Evolutionary conservation across 2,113 vertebrate genomes (phyloP).

Genomic region (Dendrocopos noguchii): DNA sequence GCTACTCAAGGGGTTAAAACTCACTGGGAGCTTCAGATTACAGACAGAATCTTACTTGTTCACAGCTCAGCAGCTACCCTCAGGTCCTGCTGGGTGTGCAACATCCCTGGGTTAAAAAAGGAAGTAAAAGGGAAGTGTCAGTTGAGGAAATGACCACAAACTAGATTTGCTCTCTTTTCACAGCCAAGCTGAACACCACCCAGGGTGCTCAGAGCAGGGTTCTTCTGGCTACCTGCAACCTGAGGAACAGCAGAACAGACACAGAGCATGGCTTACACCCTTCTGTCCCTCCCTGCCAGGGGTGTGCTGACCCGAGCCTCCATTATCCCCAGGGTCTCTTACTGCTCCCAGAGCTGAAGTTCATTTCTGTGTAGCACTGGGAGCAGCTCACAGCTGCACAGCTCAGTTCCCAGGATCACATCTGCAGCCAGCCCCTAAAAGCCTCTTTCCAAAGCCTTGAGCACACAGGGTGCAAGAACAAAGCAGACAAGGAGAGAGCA

Average conservation of each 20-base stretch:
- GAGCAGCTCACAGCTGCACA: background rate
- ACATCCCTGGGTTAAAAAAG: background rate
- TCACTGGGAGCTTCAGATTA: background rate
- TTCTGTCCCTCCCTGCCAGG: conserved; percentile 35
- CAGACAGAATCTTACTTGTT: background rate
- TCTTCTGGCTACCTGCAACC: background rate
- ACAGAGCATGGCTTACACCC: background rate
- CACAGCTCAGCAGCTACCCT: background rate
- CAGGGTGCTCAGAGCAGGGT: background rate
- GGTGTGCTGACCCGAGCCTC: background rate
- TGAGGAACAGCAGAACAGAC: background rate
- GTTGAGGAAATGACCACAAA: background rate
- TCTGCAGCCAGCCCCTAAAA: conserved; percentile 50
- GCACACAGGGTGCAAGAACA: background rate
- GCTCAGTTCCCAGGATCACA: background rate
- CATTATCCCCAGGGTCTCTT: background rate
- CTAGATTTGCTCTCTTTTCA: background rate
- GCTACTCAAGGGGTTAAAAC: background rate
- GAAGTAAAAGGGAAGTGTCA: background rate
- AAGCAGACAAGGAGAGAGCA: background rate
- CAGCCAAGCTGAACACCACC: background rate
- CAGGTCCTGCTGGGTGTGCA: background rate
- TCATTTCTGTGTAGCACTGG: background rate
- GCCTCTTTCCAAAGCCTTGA: background rate
- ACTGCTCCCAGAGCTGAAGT: conserved; percentile 47